Conservation (phyloP, 2,888 invertebrate genomes). For the Cantharis rustica region DNA sequence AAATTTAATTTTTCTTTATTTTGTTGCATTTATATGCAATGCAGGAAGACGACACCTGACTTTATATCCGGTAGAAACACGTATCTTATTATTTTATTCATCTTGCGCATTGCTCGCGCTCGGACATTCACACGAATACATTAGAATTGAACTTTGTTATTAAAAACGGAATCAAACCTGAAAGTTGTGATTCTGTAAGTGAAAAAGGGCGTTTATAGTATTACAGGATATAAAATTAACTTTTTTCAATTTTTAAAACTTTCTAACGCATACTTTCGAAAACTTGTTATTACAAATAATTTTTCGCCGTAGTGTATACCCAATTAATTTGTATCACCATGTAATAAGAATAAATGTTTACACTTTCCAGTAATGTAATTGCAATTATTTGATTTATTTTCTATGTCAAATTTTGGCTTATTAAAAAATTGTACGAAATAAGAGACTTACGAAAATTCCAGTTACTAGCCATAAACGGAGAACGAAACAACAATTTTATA, state of each 20-base stretch:
- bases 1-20: not conserved
- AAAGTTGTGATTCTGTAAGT: not conserved
- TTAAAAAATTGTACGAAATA: not conserved
- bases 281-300: not conserved
- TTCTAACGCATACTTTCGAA: not conserved
- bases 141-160: slow-evolving; percentile 38
- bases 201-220: not conserved
- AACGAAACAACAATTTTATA: not conserved
- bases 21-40: not conserved
- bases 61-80: slow-evolving; percentile 23
- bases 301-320: not conserved
- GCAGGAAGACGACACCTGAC: slow-evolving; percentile 28
- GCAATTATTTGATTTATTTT: not conserved
- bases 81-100: slow-evolving; percentile 13
- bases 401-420: not conserved
- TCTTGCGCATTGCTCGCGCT: slow-evolving; percentile 33
- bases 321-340: not conserved
- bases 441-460: not conserved
- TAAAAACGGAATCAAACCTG: not conserved
- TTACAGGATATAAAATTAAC: not conserved
- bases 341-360: not conserved
- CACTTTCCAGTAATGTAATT: not conserved
- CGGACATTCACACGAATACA: slow-evolving; percentile 46
- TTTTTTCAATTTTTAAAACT: not conserved
- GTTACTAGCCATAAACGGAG: not conserved